Evolutionary conservation across 2,888 invertebrate species (phyloP).

Genomic region (Leptura quadrifasciata): DNA sequence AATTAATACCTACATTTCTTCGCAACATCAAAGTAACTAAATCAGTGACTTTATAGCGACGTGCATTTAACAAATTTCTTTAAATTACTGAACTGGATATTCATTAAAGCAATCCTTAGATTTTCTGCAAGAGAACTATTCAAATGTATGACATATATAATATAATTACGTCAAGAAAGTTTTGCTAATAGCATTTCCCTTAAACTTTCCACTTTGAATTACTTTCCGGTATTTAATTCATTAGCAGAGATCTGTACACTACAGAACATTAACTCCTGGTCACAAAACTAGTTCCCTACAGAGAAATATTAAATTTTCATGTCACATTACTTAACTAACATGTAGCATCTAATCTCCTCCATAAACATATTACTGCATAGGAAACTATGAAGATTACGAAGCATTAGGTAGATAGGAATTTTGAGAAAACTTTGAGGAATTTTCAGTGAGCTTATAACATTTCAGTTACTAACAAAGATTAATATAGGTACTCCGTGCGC

Average conservation of each 20-base stretch:
- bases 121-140: neutral
- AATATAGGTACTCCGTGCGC: neutral
- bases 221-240: constrained; percentile 7
- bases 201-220: constrained; percentile 4
- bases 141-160: neutral
- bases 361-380: constrained; percentile 7
- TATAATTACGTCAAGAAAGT: constrained; percentile 7
- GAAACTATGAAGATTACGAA: neutral
- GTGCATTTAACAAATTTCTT: neutral
- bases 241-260: neutral
- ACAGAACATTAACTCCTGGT: constrained; percentile 2
- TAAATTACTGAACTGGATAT: neutral
- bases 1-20: neutral
- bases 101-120: neutral
- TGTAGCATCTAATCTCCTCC: neutral
- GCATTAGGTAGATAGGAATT: neutral
- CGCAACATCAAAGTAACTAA: neutral
- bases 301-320: constrained; percentile 1
- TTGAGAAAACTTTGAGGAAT: neutral
- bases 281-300: neutral
- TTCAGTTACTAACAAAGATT: neutral
- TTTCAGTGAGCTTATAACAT: constrained; percentile 1
- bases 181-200: neutral
- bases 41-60: neutral
- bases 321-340: constrained; percentile 3